phyloP scores from a whole-genome alignment of 1,140 invertebrate species.

The Procambarus virginalis region DNA sequence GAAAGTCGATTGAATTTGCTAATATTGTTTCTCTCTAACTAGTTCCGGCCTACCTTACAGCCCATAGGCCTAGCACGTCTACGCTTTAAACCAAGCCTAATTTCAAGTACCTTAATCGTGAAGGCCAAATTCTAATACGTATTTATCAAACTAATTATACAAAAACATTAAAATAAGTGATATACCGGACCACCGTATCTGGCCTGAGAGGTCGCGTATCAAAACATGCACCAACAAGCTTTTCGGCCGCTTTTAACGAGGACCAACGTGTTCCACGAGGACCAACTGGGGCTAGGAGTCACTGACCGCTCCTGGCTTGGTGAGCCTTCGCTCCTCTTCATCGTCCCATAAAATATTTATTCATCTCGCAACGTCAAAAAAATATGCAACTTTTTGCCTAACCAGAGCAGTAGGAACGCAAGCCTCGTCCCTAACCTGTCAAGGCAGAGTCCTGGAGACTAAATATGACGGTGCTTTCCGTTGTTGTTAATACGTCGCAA shows the following conservation, averaged over 20 bases:
- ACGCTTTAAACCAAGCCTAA: not conserved
- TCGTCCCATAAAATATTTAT: too few species aligned
- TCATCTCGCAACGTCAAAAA: too few species aligned
- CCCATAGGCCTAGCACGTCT: not conserved
- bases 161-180: slow-evolving; percentile 12
- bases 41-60: not conserved
- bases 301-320: too few species aligned
- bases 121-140: not conserved
- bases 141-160: slow-evolving; percentile 2
- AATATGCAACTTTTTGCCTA: too few species aligned
- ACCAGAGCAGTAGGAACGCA: too few species aligned
- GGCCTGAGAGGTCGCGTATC: not conserved
- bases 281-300: too few species aligned
- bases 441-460: too few species aligned
- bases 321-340: too few species aligned
- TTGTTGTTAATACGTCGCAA: too few species aligned
- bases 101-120: not conserved
- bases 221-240: not conserved
- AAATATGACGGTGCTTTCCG: too few species aligned
- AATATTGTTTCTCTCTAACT: not conserved
- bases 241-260: not conserved
- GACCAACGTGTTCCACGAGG: too few species aligned
- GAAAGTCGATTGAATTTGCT: not conserved
- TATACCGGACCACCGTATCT: not conserved
- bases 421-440: too few species aligned